These are phyloP conservation scores for Tragelaphus strepsiceros DNA, from an alignment of 2,113 vertebrate species.

Conservation along the genomic window DNA sequence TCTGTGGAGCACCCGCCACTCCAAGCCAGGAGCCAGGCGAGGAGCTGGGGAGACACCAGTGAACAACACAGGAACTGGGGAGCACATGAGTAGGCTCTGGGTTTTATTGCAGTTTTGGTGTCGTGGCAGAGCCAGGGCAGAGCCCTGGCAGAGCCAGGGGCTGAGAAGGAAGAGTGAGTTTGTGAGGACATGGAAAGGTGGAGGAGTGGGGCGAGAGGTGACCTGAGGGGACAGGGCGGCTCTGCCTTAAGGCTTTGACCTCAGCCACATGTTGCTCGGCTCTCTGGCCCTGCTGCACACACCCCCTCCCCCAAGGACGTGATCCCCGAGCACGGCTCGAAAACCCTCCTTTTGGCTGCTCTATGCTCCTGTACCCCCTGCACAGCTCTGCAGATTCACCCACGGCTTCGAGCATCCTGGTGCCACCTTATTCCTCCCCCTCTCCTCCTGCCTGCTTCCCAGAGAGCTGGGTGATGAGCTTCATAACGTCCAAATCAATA, in stretches of 20 bases:
- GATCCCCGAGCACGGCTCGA: background rate
- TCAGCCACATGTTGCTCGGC: background rate
- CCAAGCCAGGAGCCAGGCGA: background rate
- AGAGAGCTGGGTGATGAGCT: conserved; percentile 40
- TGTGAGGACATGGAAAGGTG: background rate
- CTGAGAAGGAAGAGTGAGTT: background rate
- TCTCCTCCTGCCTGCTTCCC: background rate
- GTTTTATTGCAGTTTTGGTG: background rate
- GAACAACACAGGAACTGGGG: background rate
- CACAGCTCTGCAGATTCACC: background rate
- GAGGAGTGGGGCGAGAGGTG: background rate
- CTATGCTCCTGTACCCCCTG: background rate
- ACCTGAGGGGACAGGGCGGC: background rate
- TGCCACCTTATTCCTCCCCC: background rate
- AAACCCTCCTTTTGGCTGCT: background rate
- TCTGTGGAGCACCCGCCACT: background rate
- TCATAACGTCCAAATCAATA: conserved; percentile 30
- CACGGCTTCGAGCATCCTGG: background rate
- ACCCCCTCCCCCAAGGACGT: background rate
- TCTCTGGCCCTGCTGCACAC: background rate
- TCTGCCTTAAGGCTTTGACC: background rate
- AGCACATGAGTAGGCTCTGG: background rate
- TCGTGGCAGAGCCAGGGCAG: too few species aligned
- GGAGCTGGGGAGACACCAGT: background rate
- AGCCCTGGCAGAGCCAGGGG: background rate